These are phyloP conservation scores for Saturnia japonica DNA, from an alignment of 2,888 invertebrate genomes.

Conservation along the genomic window DNA sequence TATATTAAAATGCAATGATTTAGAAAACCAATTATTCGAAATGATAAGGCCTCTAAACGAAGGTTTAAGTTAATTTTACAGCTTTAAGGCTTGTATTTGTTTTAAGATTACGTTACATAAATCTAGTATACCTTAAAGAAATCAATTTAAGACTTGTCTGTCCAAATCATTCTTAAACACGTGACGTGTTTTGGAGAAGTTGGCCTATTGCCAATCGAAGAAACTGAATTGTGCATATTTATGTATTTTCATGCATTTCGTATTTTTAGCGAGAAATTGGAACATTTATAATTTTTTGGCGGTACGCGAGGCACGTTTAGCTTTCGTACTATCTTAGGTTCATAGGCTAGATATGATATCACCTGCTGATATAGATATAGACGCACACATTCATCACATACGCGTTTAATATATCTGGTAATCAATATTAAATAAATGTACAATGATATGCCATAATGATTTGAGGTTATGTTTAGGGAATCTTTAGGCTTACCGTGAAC, in stretches of 20 bases:
- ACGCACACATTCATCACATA: conserved; percentile 53
- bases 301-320: conserved; percentile 42
- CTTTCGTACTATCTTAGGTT: conserved; percentile 57
- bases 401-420: conserved; percentile 36
- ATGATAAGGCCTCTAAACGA: not conserved
- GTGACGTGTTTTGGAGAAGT: not conserved
- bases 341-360: conserved; percentile 58
- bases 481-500: not conserved
- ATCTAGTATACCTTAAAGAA: not conserved
- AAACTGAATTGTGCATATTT: not conserved
- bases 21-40: not conserved
- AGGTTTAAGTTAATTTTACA: not conserved
- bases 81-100: not conserved
- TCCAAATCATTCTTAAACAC: not conserved
- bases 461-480: conserved; percentile 15
- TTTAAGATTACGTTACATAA: not conserved
- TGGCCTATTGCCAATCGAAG: not conserved
- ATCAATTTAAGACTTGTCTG: not conserved
- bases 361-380: conserved; percentile 57
- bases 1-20: conserved; percentile 9
- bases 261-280: conserved; percentile 17
- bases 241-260: not conserved
- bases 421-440: conserved; percentile 39
- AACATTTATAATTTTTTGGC: conserved; percentile 52
- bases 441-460: conserved; percentile 57